Conservation (phyloP, 1,140 invertebrate genomes). For the Leptonema lineaticorne region DNA sequence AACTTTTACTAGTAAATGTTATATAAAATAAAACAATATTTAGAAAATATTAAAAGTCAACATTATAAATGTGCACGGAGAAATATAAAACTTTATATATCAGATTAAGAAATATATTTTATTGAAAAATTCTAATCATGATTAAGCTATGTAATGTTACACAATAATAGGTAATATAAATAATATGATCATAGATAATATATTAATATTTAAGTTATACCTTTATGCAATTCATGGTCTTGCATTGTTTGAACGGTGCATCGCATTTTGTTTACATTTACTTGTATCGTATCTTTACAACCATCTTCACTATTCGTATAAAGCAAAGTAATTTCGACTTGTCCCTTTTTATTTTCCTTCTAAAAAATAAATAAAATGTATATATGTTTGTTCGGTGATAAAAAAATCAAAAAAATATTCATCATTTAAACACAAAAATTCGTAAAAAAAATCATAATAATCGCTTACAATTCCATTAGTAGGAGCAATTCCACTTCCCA, state of each 20-base stretch:
- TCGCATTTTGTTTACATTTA: constrained; percentile 61
- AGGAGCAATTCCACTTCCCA: constrained; percentile 63
- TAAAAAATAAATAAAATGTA: constrained; percentile 48
- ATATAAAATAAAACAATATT: no score
- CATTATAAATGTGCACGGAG: no score
- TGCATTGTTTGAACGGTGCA: constrained; percentile 70
- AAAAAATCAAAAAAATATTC: not conserved
- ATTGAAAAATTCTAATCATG: no score
- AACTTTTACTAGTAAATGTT: not conserved
- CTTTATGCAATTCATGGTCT: constrained; percentile 65
- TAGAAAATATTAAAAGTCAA: no score
- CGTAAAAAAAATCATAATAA: not conserved
- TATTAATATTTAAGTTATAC: no score
- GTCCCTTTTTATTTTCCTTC: constrained; percentile 68
- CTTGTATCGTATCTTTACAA: constrained; percentile 61
- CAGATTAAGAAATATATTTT: no score
- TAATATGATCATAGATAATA: not conserved
- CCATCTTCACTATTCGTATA: constrained; percentile 63
- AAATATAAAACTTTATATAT: no score
- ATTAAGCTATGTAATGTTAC: not conserved
- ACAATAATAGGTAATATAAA: not conserved
- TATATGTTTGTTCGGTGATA: constrained; percentile 25
- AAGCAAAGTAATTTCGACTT: constrained; percentile 63
- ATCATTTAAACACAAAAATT: not conserved
- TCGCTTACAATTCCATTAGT: constrained; percentile 59